Evolutionary conservation across 2,113 vertebrate genomes (phyloP).

Genomic region (Columba livia): DNA sequence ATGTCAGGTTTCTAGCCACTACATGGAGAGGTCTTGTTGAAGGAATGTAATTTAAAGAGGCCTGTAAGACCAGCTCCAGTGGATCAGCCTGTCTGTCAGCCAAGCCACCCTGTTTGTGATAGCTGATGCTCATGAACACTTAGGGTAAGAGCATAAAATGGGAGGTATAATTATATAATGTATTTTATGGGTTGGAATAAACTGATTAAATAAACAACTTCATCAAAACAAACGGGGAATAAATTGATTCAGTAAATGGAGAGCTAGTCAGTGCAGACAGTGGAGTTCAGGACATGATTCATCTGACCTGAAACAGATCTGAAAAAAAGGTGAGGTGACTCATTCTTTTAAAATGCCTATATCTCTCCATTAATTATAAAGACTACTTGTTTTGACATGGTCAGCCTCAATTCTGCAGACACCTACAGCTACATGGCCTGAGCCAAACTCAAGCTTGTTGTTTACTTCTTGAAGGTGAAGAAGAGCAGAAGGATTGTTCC

Average conservation of each 20-base stretch:
- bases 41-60: background rate
- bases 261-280: conserved; percentile 20
- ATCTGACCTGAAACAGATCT: conserved; percentile 3
- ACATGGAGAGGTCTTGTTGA: background rate
- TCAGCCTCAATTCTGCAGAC: background rate
- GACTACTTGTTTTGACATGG: background rate
- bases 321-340: conserved; percentile 24
- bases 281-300: conserved; percentile 19
- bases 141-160: background rate
- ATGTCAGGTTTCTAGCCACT: background rate
- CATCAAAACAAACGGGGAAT: background rate
- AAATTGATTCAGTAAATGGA: conserved; percentile 38
- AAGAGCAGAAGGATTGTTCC: background rate
- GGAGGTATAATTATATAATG: background rate
- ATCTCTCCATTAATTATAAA: conserved; percentile 14
- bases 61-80: background rate
- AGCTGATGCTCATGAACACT: background rate
- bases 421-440: background rate
- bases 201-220: conserved; percentile 41
- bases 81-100: background rate
- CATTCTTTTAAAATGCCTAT: background rate
- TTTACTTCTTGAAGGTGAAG: background rate
- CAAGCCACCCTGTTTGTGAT: background rate
- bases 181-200: background rate
- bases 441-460: background rate